phyloP scores from a whole-genome alignment of 2,797 vertebrate genomes.

The Periophthalmus magnuspinnatus region DNA sequence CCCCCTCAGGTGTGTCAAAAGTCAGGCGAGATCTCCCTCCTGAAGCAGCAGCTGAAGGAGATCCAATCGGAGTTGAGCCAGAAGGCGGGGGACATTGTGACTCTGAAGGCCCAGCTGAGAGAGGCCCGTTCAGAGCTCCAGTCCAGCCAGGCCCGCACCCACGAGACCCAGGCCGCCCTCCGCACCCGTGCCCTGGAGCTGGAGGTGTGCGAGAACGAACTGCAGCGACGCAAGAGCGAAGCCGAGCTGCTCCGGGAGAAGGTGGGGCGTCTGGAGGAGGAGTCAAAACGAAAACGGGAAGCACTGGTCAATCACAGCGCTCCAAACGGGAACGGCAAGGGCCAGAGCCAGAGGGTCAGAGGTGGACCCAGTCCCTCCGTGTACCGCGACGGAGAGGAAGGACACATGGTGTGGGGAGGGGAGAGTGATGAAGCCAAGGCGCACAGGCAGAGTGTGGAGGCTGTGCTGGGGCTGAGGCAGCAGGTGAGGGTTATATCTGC shows the following conservation, averaged over 20 bases:
- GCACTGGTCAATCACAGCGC: slow-evolving; percentile 48
- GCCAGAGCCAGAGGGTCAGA: slow-evolving; percentile 66
- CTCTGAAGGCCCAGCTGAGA: slow-evolving; percentile 88
- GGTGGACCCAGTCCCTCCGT: slow-evolving; percentile 68
- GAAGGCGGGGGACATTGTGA: slow-evolving; percentile 88
- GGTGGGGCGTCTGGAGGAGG: slow-evolving; percentile 84
- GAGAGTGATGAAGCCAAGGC: slow-evolving; percentile 88
- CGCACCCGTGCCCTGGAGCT: slow-evolving; percentile 90
- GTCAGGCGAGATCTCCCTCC: slow-evolving; percentile 94
- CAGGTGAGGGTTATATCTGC: slow-evolving; percentile 63
- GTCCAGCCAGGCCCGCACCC: slow-evolving; percentile 82
- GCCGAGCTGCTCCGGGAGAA: slow-evolving; percentile 92
- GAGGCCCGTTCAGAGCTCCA: slow-evolving; percentile 89
- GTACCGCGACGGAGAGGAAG: slow-evolving; percentile 69
- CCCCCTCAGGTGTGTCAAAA: slow-evolving; percentile 92
- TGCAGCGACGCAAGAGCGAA: slow-evolving; percentile 92
- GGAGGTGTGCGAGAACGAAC: slow-evolving; percentile 93
- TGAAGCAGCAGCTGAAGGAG: slow-evolving; percentile 98
- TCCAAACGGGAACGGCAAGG: slow-evolving; percentile 59
- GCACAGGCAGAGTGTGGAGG: slow-evolving; percentile 73
- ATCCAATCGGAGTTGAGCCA: slow-evolving; percentile 89
- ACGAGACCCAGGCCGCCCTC: slow-evolving; percentile 85
- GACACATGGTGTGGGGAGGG: slow-evolving; percentile 80
- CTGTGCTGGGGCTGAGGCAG: slow-evolving; percentile 79
- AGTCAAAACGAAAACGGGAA: slow-evolving; percentile 80